phyloP scores from a whole-genome alignment of 2,113 vertebrate species.

The Ornithorhynchus anatinus region DNA sequence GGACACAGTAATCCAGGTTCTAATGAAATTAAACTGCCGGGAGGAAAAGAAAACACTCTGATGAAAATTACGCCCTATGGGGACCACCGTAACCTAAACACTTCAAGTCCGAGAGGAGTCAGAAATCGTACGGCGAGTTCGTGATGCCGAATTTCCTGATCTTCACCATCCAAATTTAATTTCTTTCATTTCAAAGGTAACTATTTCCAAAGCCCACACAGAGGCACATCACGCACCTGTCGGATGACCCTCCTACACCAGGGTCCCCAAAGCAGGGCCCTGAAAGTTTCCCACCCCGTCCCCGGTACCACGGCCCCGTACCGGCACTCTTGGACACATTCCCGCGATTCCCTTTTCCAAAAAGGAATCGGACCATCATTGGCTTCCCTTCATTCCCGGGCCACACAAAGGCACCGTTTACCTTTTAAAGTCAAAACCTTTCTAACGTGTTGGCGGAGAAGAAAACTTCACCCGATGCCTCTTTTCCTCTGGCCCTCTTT shows the following conservation, averaged over 20 bases:
- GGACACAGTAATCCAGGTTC: too few relatives aligned
- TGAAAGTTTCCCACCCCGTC: constrained; percentile 45
- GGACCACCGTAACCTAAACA: neutral
- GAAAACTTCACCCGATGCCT: too few relatives aligned
- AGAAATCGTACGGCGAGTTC: neutral
- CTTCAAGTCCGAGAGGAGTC: neutral
- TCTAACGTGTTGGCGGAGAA: too few relatives aligned
- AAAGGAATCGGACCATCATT: too few relatives aligned
- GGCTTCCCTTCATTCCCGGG: too few relatives aligned
- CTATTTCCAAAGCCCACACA: constrained; percentile 6
- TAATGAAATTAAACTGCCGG: neutral
- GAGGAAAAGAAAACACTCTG: constrained; percentile 1
- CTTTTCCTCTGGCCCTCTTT: too few relatives aligned
- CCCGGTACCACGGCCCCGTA: too few relatives aligned
- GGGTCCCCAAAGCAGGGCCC: neutral
- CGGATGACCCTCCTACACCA: constrained; percentile 7
- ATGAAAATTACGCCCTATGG: neutral
- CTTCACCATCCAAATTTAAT: constrained; percentile 14
- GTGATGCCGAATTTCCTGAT: neutral
- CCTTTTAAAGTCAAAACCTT: too few relatives aligned
- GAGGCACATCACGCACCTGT: neutral
- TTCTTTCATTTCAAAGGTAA: constrained; percentile 1
- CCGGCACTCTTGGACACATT: too few relatives aligned
- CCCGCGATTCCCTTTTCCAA: too few relatives aligned
- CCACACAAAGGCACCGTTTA: too few relatives aligned